Evolutionary conservation across 2,888 invertebrate genomes (phyloP).

Genomic region (Agonopterix alstromeriana): DNA sequence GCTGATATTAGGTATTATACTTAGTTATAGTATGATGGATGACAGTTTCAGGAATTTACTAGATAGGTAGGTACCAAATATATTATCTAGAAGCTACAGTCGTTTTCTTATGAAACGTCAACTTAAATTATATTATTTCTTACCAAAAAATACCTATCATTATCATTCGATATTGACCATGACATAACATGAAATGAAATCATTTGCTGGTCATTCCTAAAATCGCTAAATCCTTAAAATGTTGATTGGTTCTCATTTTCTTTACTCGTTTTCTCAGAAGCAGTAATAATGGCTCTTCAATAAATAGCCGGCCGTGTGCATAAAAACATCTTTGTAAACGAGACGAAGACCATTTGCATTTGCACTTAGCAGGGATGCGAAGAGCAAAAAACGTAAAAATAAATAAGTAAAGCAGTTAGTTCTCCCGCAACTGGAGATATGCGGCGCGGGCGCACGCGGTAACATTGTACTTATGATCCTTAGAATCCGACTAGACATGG

Average conservation of each 20-base stretch:
- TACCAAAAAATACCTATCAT: too few relatives aligned
- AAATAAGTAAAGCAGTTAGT: slow-evolving; percentile 45
- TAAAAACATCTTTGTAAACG: slow-evolving; percentile 64
- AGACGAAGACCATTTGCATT: slow-evolving; percentile 62
- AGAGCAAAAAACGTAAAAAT: slow-evolving; percentile 44
- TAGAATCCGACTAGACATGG: slow-evolving; percentile 7
- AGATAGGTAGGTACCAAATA: too few relatives aligned
- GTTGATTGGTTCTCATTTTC: slow-evolving; percentile 7
- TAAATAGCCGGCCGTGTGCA: slow-evolving; percentile 47
- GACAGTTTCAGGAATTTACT: too few relatives aligned
- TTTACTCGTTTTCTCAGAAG: slow-evolving; percentile 27
- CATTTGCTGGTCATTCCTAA: too few relatives aligned
- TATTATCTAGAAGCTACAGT: too few relatives aligned
- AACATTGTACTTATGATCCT: neutral
- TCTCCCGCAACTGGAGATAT: slow-evolving; percentile 26
- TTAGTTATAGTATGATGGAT: too few relatives aligned
- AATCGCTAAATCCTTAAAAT: too few relatives aligned
- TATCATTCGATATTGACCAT: too few relatives aligned
- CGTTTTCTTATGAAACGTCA: too few relatives aligned
- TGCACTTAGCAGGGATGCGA: slow-evolving; percentile 56
- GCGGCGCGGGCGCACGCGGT: slow-evolving; percentile 11
- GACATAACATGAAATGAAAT: too few relatives aligned
- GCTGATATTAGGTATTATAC: too few relatives aligned
- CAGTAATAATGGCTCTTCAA: slow-evolving; percentile 40
- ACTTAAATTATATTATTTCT: too few relatives aligned